phyloP scores from a whole-genome alignment of 2,797 vertebrate species.

The Odontamblyopus lacepedii region DNA sequence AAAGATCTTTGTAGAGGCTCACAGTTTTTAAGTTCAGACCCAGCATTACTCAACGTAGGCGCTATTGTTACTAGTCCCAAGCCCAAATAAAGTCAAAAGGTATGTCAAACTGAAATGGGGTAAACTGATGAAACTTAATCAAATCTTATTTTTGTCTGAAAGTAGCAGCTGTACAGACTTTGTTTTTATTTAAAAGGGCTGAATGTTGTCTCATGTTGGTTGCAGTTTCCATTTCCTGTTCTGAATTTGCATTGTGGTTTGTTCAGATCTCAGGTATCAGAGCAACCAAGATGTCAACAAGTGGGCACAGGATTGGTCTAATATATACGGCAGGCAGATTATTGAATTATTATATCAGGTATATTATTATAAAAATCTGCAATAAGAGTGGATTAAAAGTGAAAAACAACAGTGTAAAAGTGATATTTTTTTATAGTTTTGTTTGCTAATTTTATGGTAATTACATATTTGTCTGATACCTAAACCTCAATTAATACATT shows the following conservation, averaged over 20 bases:
- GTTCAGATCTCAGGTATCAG: background rate
- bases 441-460: too few relatives aligned
- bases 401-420: too few relatives aligned
- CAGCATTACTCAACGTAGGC: too few relatives aligned
- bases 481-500: too few relatives aligned
- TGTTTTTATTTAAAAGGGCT: background rate
- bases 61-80: background rate
- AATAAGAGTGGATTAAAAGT: too few relatives aligned
- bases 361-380: too few relatives aligned
- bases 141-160: background rate
- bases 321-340: background rate
- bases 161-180: background rate
- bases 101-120: background rate
- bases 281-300: background rate
- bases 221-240: constrained; percentile 8
- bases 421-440: too few relatives aligned
- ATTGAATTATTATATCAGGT: too few relatives aligned
- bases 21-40: too few relatives aligned
- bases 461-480: too few relatives aligned
- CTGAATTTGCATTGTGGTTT: constrained; percentile 9
- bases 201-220: background rate
- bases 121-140: too few relatives aligned
- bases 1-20: too few relatives aligned
- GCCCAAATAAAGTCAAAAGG: background rate
- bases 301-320: background rate